Evolutionary conservation across 2,888 invertebrate species (phyloP), one percentile per base, ranked within the genome.

Genomic region (Anagyrus pseudococci): DNA sequence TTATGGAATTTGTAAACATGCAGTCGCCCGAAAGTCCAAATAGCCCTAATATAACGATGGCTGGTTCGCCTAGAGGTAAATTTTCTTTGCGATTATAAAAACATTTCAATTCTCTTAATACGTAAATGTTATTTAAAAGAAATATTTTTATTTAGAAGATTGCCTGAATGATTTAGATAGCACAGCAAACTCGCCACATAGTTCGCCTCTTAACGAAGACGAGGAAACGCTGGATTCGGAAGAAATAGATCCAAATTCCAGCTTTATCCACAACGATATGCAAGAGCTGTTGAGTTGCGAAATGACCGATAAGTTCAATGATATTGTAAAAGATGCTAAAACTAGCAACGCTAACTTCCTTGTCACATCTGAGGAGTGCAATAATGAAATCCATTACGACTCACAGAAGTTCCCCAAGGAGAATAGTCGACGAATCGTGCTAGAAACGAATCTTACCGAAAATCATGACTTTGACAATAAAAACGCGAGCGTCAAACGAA

Each of bases 281-380:
- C 73, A 76, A 25, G 73, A 73, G 19, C 69, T 71, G n/a, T 58
- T 65, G 1, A 68, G 70, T 26, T 64, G 62, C 13, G 70, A 70
- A 15, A 60, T 70, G 10, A 67, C 64, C 2, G 66, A 73, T 6
- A 76, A 75, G 22, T 72, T 85, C 29, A 83, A 84, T 65, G 85
- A 85, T 63, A 83, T 85, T 65, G 76, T 83, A 40, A 86, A 86
- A 74, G 85, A 86, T 65, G 84, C 85, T 0, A 87, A 86, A 75
- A 86, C 85, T 1, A 83, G 85, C 43, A 86, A 86, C 70, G 84
- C 85, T 0, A 86, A 87, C 74, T 85, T 87, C 37, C 73, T 82
- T 19, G 82, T 80, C 2, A 78, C 77, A 0, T 76, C 77, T 41
- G 75, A 75, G 58, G 78, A 79, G 48, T 77, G 82, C 53, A 84